Conservation (phyloP, 2,113 vertebrate genomes). For the Penelope pileata region DNA sequence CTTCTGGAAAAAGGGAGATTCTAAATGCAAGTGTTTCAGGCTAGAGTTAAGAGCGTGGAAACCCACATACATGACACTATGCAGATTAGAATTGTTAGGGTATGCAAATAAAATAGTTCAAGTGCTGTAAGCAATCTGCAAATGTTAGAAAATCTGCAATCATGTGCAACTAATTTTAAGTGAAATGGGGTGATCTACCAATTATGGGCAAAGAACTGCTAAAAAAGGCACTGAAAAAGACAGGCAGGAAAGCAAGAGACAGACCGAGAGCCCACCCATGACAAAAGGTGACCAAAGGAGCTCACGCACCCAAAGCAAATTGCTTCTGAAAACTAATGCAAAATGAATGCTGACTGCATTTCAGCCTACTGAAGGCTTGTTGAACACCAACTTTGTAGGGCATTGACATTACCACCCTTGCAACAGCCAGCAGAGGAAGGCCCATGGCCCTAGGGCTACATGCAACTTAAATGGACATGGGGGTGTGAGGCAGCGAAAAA, state of each 20-base stretch:
- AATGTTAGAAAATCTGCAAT: slow-evolving; percentile 34
- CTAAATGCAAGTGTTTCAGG: not conserved
- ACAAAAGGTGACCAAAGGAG: not conserved
- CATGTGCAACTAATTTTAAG: slow-evolving; percentile 7
- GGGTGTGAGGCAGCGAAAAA: not conserved
- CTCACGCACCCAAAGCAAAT: not conserved
- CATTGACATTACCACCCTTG: not conserved
- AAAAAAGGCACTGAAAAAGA: not conserved
- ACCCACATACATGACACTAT: not conserved
- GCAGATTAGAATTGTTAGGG: slow-evolving; percentile 16
- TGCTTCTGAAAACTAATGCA: not conserved
- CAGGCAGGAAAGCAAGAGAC: not conserved
- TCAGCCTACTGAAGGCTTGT: not conserved
- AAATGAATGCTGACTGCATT: not conserved
- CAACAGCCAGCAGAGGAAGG: not conserved
- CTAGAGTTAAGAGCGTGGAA: not conserved
- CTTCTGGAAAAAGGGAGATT: not conserved
- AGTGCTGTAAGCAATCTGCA: slow-evolving; percentile 4
- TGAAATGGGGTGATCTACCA: not conserved
- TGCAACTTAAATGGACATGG: rapidly evolving
- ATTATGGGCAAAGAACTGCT: not conserved
- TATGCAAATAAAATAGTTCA: not conserved
- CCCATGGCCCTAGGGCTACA: not conserved
- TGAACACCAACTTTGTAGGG: not conserved
- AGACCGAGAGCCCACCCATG: not conserved